Evolutionary conservation across 92 coral and sea anemone genomes (phyloP), one percentile per base, ranked within the genome.

Genomic region (Epizoanthus rinbou): DNA sequence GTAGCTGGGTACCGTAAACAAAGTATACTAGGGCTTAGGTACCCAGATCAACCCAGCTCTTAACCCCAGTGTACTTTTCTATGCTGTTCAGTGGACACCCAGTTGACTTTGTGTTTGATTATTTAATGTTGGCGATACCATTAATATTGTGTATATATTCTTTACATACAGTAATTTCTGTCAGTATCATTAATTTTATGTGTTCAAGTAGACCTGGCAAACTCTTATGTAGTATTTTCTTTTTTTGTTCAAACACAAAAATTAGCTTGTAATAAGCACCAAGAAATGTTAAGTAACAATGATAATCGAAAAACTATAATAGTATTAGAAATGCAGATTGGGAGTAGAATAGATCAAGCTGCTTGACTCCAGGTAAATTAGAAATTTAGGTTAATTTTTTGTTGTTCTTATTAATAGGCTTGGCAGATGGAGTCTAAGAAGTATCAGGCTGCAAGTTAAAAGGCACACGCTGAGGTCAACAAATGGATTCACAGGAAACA

Each of bases 401-500:
- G 25, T 70, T 70, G 33, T 70, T 70, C 75, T 41, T 5, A 17
- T 69, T 35, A 69, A 70, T 70, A 70, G 75, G 75, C 22, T 70
- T 70, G 25, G 64, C 64, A 58, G 64, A 39, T 70, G 75, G 75
- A 70, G 53, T n/a, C n/a, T n/a, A 43, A 43, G 41, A 70, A 70
- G 14, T 70, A 70, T 18, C 56, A 70, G 57, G 23, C 45, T 70
- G 54, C 28, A 43, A 70, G 64, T 58, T 58, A 58, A 16, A 58
- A 43, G 75, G 75, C 75, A 2, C n/a, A n/a, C n/a, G n/a, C n/a
- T n/a, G 45, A 45, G 22, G 75, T 70, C 23, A n/a, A 70, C 57
- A 70, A 70, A 45, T 70, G 57, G 75, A 70, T 70, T 41, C 56
- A 45, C 22, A 45, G 75, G 53, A 18, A 70, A 70, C 75, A 70